These are phyloP conservation scores for Natrix natrix DNA, from an alignment of 2,797 vertebrate genomes.

Conservation along the genomic window DNA sequence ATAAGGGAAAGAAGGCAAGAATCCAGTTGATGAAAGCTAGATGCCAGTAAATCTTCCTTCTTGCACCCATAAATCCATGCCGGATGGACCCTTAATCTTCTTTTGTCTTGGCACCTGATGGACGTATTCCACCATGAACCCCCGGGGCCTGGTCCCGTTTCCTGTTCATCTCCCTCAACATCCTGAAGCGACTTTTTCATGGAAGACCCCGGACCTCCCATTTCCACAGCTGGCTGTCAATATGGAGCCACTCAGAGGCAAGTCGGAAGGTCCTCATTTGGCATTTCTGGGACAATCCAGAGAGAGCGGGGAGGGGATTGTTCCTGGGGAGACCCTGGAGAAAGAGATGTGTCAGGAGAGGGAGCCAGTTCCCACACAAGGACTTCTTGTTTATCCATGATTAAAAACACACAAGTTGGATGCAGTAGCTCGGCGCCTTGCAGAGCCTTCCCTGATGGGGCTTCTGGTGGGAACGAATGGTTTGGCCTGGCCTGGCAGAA, in stretches of 20 bases:
- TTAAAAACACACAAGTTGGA: conserved; percentile 47
- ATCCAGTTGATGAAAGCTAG: background rate
- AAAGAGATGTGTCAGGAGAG: conserved; percentile 6
- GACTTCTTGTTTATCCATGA: background rate
- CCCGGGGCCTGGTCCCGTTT: background rate
- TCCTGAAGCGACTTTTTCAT: background rate
- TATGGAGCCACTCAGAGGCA: background rate
- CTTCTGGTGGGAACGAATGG: conserved; percentile 30
- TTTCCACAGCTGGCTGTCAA: background rate
- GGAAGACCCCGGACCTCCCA: background rate
- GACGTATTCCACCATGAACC: background rate
- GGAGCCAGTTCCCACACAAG: background rate
- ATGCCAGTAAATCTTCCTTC: background rate
- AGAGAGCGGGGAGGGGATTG: background rate
- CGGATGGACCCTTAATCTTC: background rate
- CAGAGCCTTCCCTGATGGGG: conserved; percentile 20
- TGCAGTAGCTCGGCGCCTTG: background rate
- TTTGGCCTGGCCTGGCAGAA: conserved; percentile 37
- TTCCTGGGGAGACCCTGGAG: background rate
- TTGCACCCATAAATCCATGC: background rate
- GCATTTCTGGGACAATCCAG: conserved; percentile 1
- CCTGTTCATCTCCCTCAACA: conserved; percentile 10
- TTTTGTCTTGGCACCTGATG: background rate
- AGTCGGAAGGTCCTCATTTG: background rate
- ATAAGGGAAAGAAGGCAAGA: background rate